Evolutionary conservation across 2,797 vertebrate species (phyloP).

Genomic region (Arvicola amphibius): DNA sequence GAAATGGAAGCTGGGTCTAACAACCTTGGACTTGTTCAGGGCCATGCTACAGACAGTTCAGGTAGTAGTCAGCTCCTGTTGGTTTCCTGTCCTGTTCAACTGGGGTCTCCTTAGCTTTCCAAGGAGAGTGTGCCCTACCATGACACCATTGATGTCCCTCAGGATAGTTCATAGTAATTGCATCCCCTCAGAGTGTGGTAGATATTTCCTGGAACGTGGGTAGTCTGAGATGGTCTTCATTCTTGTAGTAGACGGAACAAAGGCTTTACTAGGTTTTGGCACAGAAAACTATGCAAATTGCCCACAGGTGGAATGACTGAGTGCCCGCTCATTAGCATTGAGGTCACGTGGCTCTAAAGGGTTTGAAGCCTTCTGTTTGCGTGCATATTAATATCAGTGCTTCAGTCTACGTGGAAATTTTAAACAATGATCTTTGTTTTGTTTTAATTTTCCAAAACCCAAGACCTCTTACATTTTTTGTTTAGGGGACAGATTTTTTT

Average conservation of each 20-base stretch:
- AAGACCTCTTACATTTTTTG: constrained; percentile 8
- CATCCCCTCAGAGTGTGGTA: neutral
- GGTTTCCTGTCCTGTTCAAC: neutral
- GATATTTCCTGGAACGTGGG: neutral
- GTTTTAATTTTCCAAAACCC: neutral
- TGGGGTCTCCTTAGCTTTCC: neutral
- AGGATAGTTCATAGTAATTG: neutral
- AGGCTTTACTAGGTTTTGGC: constrained; percentile 14
- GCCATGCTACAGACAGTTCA: neutral
- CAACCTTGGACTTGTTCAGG: neutral
- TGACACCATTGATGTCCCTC: neutral
- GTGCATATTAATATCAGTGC: constrained; percentile 28
- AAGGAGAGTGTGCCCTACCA: neutral
- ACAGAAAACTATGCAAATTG: constrained; percentile 57
- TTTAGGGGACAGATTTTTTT: neutral
- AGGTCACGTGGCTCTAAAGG: neutral
- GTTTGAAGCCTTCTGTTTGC: constrained; percentile 6
- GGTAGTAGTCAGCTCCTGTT: neutral
- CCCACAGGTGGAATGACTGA: neutral
- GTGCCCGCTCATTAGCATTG: constrained; percentile 53
- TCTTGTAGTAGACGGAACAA: neutral
- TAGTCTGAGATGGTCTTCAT: neutral
- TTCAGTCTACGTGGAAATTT: constrained; percentile 45
- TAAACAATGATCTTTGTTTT: constrained; percentile 20
- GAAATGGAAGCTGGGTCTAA: neutral